These are phyloP conservation scores for Baronia brevicornis DNA, from an alignment of 2,888 invertebrate species.

Conservation along the genomic window DNA sequence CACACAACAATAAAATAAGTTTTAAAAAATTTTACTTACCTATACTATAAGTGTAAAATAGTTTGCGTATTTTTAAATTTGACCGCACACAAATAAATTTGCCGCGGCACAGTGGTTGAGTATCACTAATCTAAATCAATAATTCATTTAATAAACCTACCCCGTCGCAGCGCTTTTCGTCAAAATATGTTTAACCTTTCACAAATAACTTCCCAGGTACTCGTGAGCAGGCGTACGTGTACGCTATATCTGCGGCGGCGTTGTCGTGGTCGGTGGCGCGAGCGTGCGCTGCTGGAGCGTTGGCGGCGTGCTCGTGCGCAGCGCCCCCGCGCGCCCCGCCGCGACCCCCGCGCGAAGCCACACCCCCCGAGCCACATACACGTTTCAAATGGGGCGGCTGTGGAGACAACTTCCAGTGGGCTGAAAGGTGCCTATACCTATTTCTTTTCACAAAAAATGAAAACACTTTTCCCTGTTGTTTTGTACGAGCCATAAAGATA, in stretches of 20 bases:
- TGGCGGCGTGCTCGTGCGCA: constrained; percentile 87
- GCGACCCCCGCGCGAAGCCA: constrained; percentile 72
- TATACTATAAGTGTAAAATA: too few species aligned
- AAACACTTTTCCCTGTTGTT: too few species aligned
- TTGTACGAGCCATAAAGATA: too few species aligned
- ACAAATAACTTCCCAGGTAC: constrained; percentile 76
- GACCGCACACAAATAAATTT: too few species aligned
- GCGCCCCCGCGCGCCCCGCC: constrained; percentile 80
- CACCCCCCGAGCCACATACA: constrained; percentile 81
- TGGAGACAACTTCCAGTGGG: constrained; percentile 86
- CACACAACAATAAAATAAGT: too few species aligned
- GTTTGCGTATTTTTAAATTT: too few species aligned
- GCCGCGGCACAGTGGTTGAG: too few species aligned
- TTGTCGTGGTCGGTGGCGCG: constrained; percentile 85
- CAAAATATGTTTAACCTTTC: constrained; percentile 2
- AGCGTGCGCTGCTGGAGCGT: constrained; percentile 84
- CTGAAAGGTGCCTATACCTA: constrained; percentile 57
- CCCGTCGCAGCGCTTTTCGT: too few species aligned
- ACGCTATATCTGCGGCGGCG: constrained; percentile 87
- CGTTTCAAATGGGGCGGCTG: constrained; percentile 92
- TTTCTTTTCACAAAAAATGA: too few species aligned
- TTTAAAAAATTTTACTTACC: too few species aligned
- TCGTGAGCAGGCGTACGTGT: constrained; percentile 89
- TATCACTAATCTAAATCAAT: too few species aligned
- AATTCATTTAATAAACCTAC: too few species aligned